Percentiles rank a stretch among this genome's conserved stretches.
Evolutionary conservation across 2,113 vertebrate genomes (phyloP).

Genomic region (Smithornis capensis): DNA sequence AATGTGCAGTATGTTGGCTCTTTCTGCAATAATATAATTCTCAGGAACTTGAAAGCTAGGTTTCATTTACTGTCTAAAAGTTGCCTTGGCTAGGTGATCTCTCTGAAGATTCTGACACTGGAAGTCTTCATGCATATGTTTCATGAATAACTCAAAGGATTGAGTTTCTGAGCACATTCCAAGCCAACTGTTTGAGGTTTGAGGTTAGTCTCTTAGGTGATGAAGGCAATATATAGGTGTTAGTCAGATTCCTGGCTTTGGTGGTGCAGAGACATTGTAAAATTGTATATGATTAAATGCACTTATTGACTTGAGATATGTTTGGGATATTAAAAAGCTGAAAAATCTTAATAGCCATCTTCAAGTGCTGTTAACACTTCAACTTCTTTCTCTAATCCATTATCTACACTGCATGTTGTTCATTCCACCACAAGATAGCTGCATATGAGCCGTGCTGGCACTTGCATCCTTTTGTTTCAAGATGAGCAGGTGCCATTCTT

Average conservation of each 20-base stretch:
- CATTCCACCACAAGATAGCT: background rate
- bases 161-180: background rate
- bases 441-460: background rate
- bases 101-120: background rate
- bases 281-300: background rate
- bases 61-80: background rate
- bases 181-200: background rate
- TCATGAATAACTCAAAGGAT: background rate
- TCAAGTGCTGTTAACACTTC: background rate
- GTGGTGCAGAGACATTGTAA: background rate
- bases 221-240: background rate
- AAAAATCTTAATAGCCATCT: background rate
- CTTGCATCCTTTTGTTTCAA: background rate
- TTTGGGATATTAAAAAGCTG: background rate
- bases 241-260: background rate
- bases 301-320: background rate
- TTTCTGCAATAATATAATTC: background rate
- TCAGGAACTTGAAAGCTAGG: background rate
- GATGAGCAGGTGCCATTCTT: background rate
- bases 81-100: background rate
- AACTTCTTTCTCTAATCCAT: background rate
- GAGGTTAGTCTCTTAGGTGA: background rate
- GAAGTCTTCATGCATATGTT: background rate
- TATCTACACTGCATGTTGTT: background rate
- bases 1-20: background rate